Evolutionary conservation across 2,888 invertebrate genomes (phyloP), one percentile per base, ranked within the genome.

Genomic region (Doris montereyensis): DNA sequence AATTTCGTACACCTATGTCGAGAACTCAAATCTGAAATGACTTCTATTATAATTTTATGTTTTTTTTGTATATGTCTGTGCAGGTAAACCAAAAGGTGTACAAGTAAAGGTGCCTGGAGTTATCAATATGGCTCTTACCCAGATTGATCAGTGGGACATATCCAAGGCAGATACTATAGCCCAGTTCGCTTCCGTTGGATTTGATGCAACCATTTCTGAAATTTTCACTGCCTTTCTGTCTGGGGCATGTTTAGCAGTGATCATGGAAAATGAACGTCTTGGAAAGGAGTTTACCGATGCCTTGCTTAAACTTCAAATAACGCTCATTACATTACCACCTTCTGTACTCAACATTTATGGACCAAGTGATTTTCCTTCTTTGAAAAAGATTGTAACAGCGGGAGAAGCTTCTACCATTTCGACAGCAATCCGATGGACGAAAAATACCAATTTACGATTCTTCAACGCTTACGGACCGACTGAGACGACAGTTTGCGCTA

Each of bases 401-500:
- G 97, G 97, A 0, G 97, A 97, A 90, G 94, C 95, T 0, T 93
- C 97, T 0, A 93, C 95, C 17, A 93, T 94, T 4, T 93, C 95
- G 0, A 91, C 96, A 41, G 95, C 95, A 0, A 92, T 93, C 58
- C 94, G 95, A 85, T 97, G 97, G 92, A 96, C 96, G 90, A 92
- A 93, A 13, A 81, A 74, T 13, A 72, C 80, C 26, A 91, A 92
- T 0, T 94, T 95, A 82, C 93, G 93, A 21, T 91, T 97, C 60
- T 96, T 96, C 76, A 97, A 97, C 89, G 96, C 97, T 88, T 97
- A 97, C 87, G 97, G 97, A 0, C 96, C 96, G 84, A 97, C 97
- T 0, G 97, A 97, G 90, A 94, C 96, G 0, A 96, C 97, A 95
- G 97, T 96, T 0, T 97, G 97, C 89, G 96, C 97, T 1, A 96